phyloP scores from a whole-genome alignment of 2,888 invertebrate species.

The Thera obeliscata region DNA sequence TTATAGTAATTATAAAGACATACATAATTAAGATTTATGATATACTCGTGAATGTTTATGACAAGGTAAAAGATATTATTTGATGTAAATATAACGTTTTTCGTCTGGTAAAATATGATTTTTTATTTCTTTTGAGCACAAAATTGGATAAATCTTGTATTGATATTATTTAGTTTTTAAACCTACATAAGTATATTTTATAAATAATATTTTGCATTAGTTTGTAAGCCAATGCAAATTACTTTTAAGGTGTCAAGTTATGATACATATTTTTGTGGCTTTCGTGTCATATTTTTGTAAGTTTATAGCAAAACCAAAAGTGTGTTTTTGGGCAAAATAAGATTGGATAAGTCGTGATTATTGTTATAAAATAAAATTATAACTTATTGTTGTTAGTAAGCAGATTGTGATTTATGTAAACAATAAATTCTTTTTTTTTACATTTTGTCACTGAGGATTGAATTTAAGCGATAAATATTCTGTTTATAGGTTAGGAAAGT shows the following conservation, averaged over 20 bases:
- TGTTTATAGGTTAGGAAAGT: not conserved
- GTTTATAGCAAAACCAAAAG: conserved; percentile 4
- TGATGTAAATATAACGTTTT: conserved; percentile 65
- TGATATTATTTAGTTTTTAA: conserved; percentile 33
- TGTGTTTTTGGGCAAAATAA: not conserved
- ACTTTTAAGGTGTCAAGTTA: conserved; percentile 9
- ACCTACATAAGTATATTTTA: conserved; percentile 11
- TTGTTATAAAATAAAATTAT: conserved; percentile 10
- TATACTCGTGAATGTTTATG: conserved; percentile 73
- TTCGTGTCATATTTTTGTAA: conserved; percentile 16
- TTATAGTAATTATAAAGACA: conserved; percentile 68
- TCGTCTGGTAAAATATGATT: conserved; percentile 36
- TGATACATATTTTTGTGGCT: conserved; percentile 11
- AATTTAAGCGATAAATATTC: not conserved
- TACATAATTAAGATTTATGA: conserved; percentile 62
- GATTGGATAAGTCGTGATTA: conserved; percentile 18
- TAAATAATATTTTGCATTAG: conserved; percentile 11
- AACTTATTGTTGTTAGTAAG: conserved; percentile 5
- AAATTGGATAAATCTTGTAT: conserved; percentile 35
- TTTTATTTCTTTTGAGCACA: conserved; percentile 46
- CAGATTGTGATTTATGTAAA: conserved; percentile 16
- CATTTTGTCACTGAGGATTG: not conserved
- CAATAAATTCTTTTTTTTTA: not conserved
- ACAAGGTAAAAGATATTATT: conserved; percentile 75
- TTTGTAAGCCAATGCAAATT: conserved; percentile 14